Evolutionary conservation across 2,888 invertebrate genomes (phyloP).

Genomic region (Caenorhabditis imperialis): DNA sequence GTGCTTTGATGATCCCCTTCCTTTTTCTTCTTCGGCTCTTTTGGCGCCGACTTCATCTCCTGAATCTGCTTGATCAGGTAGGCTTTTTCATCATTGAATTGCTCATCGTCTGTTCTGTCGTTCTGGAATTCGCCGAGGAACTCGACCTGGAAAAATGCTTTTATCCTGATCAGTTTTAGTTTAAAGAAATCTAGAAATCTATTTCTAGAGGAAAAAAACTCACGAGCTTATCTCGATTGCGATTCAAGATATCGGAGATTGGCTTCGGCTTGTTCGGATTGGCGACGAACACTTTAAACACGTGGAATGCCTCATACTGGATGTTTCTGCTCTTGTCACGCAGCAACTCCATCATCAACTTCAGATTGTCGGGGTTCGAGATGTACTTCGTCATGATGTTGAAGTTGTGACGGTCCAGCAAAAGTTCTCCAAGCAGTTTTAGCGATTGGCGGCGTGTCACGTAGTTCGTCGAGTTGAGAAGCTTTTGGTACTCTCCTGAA

Average conservation of each 20-base stretch:
- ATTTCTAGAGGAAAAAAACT: conserved; percentile 2
- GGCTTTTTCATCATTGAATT: conserved; percentile 99
- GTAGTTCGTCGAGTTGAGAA: conserved; percentile 98
- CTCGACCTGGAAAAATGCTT: conserved; percentile 82
- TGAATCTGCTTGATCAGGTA: conserved; percentile 99
- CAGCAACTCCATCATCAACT: conserved; percentile 99
- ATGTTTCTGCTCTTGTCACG: conserved; percentile 99
- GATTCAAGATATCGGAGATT: conserved; percentile 95
- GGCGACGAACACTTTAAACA: conserved; percentile 99
- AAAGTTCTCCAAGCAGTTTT: conserved; percentile 94
- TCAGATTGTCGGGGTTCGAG: conserved; percentile 96
- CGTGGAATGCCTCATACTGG: conserved; percentile 99
- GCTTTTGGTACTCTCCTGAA: conserved; percentile 88
- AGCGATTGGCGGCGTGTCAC: conserved; percentile 98
- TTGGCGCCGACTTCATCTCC: conserved; percentile 86
- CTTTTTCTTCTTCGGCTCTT: conserved; percentile 26
- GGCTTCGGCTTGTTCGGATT: conserved; percentile 99
- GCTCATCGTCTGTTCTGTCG: conserved; percentile 98
- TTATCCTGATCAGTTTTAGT: conserved; percentile 78
- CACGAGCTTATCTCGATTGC: conserved; percentile 84
- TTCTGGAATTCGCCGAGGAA: conserved; percentile 99
- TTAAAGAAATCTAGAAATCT: neutral
- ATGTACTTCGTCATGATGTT: conserved; percentile 88
- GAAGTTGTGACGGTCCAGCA: conserved; percentile 99
- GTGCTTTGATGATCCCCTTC: conserved; percentile 7